A percentile compares a stretch with the other conserved stretches of the same genome.
Conservation (phyloP, 2,797 vertebrate species). For the Xiphorhynchus erythropygius region DNA sequence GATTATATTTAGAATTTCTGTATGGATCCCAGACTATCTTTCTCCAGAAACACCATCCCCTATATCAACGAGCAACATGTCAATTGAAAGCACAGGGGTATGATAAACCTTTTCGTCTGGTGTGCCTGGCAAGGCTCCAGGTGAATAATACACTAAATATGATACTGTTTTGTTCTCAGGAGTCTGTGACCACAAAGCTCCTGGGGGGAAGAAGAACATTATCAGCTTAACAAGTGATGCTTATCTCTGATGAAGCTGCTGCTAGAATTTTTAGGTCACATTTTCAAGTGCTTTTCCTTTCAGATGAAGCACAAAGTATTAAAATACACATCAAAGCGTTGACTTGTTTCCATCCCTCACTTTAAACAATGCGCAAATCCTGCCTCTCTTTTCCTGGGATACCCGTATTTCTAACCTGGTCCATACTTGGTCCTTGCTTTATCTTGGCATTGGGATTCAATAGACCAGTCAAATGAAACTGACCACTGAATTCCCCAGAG, state of each 20-base stretch:
- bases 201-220: neutral
- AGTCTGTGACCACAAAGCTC: slow-evolving; percentile 4
- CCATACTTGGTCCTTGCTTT: neutral
- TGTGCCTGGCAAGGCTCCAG: neutral
- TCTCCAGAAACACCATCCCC: neutral
- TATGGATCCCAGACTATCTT: neutral
- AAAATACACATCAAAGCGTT: neutral
- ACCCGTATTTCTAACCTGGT: neutral
- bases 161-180: neutral
- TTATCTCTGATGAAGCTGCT: neutral
- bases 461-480: neutral
- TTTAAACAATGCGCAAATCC: neutral
- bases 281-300: slow-evolving; percentile 3
- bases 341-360: neutral
- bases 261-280: neutral
- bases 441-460: neutral
- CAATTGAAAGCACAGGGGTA: neutral
- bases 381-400: neutral
- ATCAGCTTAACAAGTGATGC: slow-evolving; percentile 17
- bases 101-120: neutral
- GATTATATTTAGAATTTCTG: neutral
- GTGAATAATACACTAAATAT: neutral
- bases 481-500: neutral
- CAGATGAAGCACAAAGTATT: neutral
- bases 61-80: neutral